phyloP scores from a whole-genome alignment of 2,888 invertebrate genomes.

The Atethmia centrago region DNA sequence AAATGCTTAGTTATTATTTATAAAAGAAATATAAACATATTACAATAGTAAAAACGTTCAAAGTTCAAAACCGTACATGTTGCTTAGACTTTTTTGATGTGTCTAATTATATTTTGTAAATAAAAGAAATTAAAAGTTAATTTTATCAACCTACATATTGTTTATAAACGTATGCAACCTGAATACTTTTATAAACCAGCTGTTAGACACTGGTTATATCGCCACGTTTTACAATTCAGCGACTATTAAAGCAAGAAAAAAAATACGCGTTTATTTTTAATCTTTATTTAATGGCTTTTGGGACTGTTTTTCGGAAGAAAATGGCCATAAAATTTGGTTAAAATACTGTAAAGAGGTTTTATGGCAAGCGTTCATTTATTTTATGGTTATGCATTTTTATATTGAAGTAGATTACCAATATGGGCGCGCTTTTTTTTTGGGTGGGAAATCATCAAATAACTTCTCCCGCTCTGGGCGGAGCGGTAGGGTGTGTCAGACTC shows the following conservation, averaged over 20 bases:
- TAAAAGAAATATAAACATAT: too few species aligned
- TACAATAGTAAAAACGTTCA: too few species aligned
- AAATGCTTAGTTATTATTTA: too few species aligned
- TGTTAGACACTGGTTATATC: slow-evolving; percentile 31
- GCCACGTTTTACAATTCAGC: slow-evolving; percentile 2
- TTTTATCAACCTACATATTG: background rate
- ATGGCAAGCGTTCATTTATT: slow-evolving; percentile 35
- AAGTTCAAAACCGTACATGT: too few species aligned
- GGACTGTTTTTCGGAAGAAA: slow-evolving; percentile 30
- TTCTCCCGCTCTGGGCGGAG: too few species aligned
- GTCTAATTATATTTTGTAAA: background rate
- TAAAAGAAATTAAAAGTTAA: background rate
- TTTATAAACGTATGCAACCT: background rate
- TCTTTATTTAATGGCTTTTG: slow-evolving; percentile 27
- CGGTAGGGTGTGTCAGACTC: too few species aligned
- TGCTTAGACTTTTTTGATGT: too few species aligned
- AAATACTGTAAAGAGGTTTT: slow-evolving; percentile 42
- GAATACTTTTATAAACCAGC: background rate
- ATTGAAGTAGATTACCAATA: slow-evolving; percentile 18
- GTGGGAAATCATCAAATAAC: too few species aligned
- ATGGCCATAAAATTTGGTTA: slow-evolving; percentile 38
- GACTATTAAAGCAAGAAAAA: slow-evolving; percentile 32
- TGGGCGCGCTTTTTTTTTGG: too few species aligned
- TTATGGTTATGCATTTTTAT: slow-evolving; percentile 38
- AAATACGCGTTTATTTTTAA: slow-evolving; percentile 34